Evolutionary conservation across 1,140 invertebrate genomes (phyloP), one percentile per base, ranked within the genome.

Genomic region (Helicoverpa armigera): DNA sequence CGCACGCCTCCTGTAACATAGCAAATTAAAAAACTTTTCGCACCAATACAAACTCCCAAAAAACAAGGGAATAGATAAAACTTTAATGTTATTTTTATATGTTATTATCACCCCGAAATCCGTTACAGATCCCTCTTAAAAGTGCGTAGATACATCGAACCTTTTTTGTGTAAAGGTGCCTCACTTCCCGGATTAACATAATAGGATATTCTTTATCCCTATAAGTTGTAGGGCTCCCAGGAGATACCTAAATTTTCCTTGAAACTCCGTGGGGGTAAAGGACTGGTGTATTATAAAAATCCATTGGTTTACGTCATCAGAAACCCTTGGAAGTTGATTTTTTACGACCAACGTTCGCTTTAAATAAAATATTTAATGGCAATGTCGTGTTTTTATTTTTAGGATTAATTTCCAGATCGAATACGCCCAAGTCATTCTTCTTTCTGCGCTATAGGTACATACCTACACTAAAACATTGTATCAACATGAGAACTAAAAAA

Each of bases 121-220:
- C 79, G 67, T 72, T 63, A 76, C 65, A 77, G 51, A 80, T 53
- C 35, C 70, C 69, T 81, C 58, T 84, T 79, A 75, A 82, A 79
- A 76, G 53, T 58, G 70, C 43, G 80, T 81, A 29, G 76, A 79
- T 81, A 81, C 54, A 63, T 81, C 63, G 61, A 51, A 77, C 75
- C 82, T 81, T 79, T 79, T 75, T 80, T 60, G 50, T 50, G 53
- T 48, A 61, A 79, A 74, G 78, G 73, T 83, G 72, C 73, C 69
- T 80, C 75, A 58, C 29, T 53, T 58, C 29, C 77, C 70, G 70
- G 72, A 84, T 84, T 84, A 81, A 84, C 70, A 84, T 84, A 83
- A 83, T 81, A 65, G 75, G 79, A 83, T 79, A 81, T 81, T 81
- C 61, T 83, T 79, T 81, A 83, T 77, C 73, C 82, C 79, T 81